Conservation (phyloP, 1,140 invertebrate genomes). For the Steinernema feltiae region DNA sequence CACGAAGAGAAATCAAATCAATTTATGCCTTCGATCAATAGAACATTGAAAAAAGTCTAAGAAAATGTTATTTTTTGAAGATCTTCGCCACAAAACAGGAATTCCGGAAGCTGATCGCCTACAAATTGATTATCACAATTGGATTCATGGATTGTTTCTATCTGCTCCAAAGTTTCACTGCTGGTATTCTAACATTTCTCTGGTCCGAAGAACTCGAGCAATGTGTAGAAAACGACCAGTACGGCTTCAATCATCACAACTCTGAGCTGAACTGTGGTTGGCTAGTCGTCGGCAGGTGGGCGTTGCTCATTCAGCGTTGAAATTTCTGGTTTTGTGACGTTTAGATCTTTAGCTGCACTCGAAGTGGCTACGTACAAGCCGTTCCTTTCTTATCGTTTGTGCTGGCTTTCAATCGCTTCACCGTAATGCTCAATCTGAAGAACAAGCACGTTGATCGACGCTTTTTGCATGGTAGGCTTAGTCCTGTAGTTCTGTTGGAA, state of each 20-base stretch:
- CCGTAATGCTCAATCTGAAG: not conserved
- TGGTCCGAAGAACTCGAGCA: not conserved
- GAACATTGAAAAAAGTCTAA: too few relatives aligned
- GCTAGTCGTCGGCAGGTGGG: too few relatives aligned
- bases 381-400: not conserved
- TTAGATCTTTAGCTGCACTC: not conserved
- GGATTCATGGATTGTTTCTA: not conserved
- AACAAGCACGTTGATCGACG: too few relatives aligned
- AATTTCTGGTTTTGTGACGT: not conserved
- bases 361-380: not conserved
- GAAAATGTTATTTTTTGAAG: not conserved
- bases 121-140: not conserved
- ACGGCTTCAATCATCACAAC: too few relatives aligned
- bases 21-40: too few relatives aligned
- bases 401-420: not conserved
- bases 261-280: too few relatives aligned
- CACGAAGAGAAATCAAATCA: too few relatives aligned
- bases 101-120: not conserved
- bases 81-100: not conserved
- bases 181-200: not conserved
- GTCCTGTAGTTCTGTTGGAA: too few relatives aligned
- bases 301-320: too few relatives aligned
- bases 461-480: too few relatives aligned
- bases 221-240: too few relatives aligned
- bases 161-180: not conserved